Base-by-base conservation (phyloP, 2,888 invertebrate species). In the Apocheima hispidaria region DNA sequence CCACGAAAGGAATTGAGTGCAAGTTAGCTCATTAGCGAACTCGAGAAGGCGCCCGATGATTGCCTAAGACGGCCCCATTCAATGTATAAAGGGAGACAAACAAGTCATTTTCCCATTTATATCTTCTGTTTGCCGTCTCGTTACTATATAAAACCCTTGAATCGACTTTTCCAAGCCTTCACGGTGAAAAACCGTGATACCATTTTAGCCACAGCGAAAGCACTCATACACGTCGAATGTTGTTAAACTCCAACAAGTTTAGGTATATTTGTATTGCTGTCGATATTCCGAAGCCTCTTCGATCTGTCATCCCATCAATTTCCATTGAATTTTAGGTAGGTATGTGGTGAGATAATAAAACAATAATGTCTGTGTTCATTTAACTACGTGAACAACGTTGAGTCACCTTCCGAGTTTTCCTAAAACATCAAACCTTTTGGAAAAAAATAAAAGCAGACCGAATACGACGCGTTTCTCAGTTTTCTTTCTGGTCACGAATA, bases 71-170 rank as follows among this genome's bases (percentile, higher is more conserved):
- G 71, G 60, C 66, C 68, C 64, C 64, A 49, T 69, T 55, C 70
- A 65, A 71, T 73, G 74, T 71, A 71, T 73, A 65, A 51, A 55
- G 60, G 63, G 72, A 73, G 68, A 69, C 77, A 83, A 83, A 84
- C 80, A 83, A 83, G 76, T 76, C 78, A 76, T 83, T 83, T 79
- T 70, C 72, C 72, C 75, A 74, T 75, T 79, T 79, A 52, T 60
- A 46, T 60, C 74, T 72, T 69, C 65, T 69, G 50, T 60, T 61
- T 84, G 78, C 79, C 53, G 61, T 68, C 78, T 86, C 82, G 79
- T 81, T 79, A 79, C 51, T 69, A 60, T 51, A n/a, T n/a, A n/a
- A n/a, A n/a, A 61, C 64, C 61, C 66, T 57, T 71, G 72, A 69
- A 70, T 70, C 73, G 57, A 71, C 73, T 70, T 70, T 74, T 71